Evolutionary conservation across 2,888 invertebrate species (phyloP), one percentile per base, ranked within the genome.

Genomic region (Torymus auratus): DNA sequence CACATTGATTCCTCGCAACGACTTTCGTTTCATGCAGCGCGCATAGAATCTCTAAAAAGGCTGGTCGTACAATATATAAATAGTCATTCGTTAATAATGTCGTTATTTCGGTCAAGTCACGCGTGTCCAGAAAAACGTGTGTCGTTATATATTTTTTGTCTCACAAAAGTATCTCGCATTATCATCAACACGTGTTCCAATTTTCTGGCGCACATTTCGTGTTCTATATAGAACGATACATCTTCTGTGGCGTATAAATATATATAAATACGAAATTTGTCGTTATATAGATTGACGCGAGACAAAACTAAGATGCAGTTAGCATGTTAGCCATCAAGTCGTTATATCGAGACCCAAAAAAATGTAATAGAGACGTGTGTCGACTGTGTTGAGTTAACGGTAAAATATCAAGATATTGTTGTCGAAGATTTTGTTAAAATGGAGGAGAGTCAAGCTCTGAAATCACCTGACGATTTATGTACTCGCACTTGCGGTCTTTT

Each of bases 1-100:
- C 69, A 78, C 70, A 81, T 78, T 81, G 70, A 81, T 78, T 77
- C 60, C 70, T 78, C 74, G 70, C 78, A 81, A 74, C 60, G 56
- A 70, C 50, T 74, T 73, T 78, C 28, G 15, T 64, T 20, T 75
- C 76, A 80, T 80, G 72, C 65, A 78, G 60, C 72, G 55, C 78
- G 72, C 56, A 14, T 52, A 78, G 14, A 78, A 50, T 70, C 10
- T 64, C 62, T 73, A 81, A 65, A 41, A 7, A 68, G 41, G 55
- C 53, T 73, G 67, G 53, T 62, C 23, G 72, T 62, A 53, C 65
- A 61, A 50, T 58, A 50, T 58, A 71, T 58, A 75, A 41, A 61
- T 68, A 20, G 74, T 69, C 69, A 62, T 50, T 79, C 67, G 56
- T 74, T 65, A 68, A 58, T 14, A 23, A 20, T 69, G 67, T 67